Evolutionary conservation across 92 coral and sea anemone species (phyloP).

Genomic region (Palythoa heliodiscus): DNA sequence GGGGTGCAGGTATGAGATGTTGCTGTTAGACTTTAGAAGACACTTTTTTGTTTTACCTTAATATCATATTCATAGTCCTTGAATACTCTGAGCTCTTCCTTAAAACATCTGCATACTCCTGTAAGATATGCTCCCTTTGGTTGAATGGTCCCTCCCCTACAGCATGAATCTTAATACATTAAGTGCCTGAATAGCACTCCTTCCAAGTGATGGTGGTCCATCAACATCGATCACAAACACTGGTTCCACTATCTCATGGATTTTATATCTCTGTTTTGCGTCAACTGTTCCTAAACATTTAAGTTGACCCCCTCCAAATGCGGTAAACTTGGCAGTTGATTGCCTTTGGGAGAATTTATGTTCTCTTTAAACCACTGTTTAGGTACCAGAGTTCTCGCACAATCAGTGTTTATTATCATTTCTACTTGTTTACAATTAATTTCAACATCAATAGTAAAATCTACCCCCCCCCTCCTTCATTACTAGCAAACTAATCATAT

Average conservation of each 20-base stretch:
- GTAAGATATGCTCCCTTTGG: constrained; percentile 21
- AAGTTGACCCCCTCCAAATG: not conserved
- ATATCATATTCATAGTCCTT: too few species aligned
- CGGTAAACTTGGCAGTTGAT: constrained; percentile 27
- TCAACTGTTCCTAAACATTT: constrained; percentile 19
- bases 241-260: constrained; percentile 34
- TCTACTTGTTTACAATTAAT: constrained; percentile 37
- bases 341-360: constrained; percentile 3
- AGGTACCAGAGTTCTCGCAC: constrained; percentile 42
- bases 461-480: not conserved
- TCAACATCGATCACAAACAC: constrained; percentile 49
- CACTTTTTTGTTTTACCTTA: too few species aligned
- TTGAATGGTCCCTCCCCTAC: constrained; percentile 36
- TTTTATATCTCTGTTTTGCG: constrained; percentile 15
- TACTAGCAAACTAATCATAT: not conserved
- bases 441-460: not conserved
- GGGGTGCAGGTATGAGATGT: too few species aligned
- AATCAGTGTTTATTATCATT: constrained; percentile 41
- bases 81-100: too few species aligned
- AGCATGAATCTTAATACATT: constrained; percentile 41
- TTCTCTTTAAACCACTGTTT: constrained; percentile 35
- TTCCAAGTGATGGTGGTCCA: constrained; percentile 43
- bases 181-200: constrained; percentile 43
- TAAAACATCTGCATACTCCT: constrained; percentile 3
- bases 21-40: not conserved